phyloP scores from a whole-genome alignment of 64 coral and sea anemone species.

The Stichodactyla mertensii region DNA sequence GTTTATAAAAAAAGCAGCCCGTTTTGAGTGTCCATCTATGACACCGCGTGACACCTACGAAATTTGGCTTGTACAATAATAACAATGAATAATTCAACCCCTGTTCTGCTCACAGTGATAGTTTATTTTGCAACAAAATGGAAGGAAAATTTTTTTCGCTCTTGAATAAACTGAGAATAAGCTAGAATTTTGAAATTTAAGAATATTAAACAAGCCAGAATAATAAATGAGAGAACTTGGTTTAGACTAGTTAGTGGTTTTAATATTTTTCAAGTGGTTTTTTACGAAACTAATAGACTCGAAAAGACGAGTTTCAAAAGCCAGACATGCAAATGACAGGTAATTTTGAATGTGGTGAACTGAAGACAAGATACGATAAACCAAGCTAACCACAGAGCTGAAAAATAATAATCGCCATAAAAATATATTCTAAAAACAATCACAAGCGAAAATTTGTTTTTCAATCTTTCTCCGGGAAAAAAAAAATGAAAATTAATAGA shows the following conservation, averaged over 20 bases:
- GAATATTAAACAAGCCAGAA: not conserved
- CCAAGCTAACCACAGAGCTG: not conserved
- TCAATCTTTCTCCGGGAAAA: not conserved
- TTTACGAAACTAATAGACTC: not conserved
- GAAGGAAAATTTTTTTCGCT: not conserved
- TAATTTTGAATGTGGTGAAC: not conserved
- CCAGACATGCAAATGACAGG: conserved; percentile 7
- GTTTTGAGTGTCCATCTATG: not conserved
- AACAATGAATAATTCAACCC: not conserved
- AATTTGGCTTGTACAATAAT: not conserved
- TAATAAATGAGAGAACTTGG: not conserved
- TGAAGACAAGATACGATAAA: not conserved
- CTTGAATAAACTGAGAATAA: not conserved
- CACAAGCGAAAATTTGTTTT: not conserved
- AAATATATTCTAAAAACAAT: conserved; percentile 1
- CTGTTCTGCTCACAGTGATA: not conserved
- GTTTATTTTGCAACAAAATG: not conserved
- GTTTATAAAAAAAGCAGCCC: no score
- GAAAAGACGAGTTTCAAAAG: not conserved
- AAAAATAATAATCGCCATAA: not conserved
- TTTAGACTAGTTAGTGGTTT: not conserved
- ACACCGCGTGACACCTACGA: not conserved
- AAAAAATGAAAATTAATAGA: not conserved
- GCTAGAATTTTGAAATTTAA: not conserved
- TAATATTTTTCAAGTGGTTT: not conserved